Conservation (phyloP, 2,113 vertebrate genomes). For the Anoplopoma fimbria region DNA sequence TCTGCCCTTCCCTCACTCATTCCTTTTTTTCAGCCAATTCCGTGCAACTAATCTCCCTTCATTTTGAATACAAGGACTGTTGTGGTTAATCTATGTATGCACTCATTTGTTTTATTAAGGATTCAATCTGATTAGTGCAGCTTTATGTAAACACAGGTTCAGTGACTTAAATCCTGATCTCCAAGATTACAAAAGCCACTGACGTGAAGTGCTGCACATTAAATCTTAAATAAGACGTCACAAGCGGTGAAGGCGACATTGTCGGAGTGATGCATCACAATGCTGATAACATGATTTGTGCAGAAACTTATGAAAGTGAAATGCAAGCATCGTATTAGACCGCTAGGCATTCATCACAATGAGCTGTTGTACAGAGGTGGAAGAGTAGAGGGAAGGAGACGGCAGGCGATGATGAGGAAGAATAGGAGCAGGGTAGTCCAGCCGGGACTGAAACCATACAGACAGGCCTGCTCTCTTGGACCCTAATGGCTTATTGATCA, state of each 20-base stretch:
- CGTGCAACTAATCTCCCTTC: neutral
- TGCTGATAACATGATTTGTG: neutral
- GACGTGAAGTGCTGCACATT: neutral
- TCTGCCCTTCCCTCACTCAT: neutral
- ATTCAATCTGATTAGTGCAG: neutral
- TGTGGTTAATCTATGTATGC: too few species aligned
- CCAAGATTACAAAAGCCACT: conserved; percentile 2
- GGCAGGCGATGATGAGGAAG: conserved; percentile 13
- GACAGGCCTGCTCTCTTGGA: conserved; percentile 47
- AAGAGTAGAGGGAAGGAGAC: neutral
- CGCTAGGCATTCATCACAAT: neutral
- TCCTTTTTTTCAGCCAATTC: neutral
- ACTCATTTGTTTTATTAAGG: neutral
- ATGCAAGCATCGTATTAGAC: neutral
- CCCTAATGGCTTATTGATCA: conserved; percentile 76
- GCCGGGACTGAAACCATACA: conserved; percentile 30
- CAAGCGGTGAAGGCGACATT: neutral
- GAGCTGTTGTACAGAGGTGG: neutral
- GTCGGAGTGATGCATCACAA: neutral
- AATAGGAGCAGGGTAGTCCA: conserved; percentile 27
- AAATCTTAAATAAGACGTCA: conserved; percentile 6
- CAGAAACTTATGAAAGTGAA: conserved; percentile 18
- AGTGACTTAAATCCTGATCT: conserved; percentile 8
- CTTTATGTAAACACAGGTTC: neutral
- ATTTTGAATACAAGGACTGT: neutral